phyloP scores from a whole-genome alignment of 2,888 invertebrate genomes.

The Vesta saturnalis region DNA sequence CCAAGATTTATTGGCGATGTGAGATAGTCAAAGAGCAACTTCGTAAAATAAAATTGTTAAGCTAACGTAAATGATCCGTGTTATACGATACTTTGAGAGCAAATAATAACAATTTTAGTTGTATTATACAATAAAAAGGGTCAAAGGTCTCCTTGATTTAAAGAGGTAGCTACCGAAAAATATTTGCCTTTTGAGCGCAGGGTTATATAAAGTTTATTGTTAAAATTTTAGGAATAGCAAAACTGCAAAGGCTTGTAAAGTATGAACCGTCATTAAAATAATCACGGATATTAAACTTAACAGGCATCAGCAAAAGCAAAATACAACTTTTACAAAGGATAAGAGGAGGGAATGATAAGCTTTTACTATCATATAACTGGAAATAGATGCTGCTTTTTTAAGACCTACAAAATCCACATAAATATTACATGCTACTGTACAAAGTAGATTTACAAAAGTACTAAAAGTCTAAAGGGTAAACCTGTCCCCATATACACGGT shows the following conservation, averaged over 20 bases:
- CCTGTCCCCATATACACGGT: background rate
- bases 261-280: constrained; percentile 24
- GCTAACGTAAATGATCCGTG: no score
- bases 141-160: background rate
- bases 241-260: constrained; percentile 11
- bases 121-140: background rate
- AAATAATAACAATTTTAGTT: background rate
- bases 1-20: no score
- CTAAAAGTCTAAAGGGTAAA: constrained; percentile 4
- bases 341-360: constrained; percentile 22
- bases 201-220: constrained; percentile 13
- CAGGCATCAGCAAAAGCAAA: constrained; percentile 19
- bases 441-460: constrained; percentile 16
- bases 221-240: constrained; percentile 12
- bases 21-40: no score
- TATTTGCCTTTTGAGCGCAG: background rate
- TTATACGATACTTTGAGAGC: no score
- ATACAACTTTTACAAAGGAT: constrained; percentile 30
- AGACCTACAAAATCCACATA: constrained; percentile 27
- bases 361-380: constrained; percentile 23
- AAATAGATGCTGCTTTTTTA: constrained; percentile 18
- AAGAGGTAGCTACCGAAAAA: constrained; percentile 3
- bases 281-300: constrained; percentile 21
- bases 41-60: no score
- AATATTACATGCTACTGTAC: constrained; percentile 22